phyloP scores from a whole-genome alignment of 2,888 invertebrate genomes.

The Latheticus oryzae region DNA sequence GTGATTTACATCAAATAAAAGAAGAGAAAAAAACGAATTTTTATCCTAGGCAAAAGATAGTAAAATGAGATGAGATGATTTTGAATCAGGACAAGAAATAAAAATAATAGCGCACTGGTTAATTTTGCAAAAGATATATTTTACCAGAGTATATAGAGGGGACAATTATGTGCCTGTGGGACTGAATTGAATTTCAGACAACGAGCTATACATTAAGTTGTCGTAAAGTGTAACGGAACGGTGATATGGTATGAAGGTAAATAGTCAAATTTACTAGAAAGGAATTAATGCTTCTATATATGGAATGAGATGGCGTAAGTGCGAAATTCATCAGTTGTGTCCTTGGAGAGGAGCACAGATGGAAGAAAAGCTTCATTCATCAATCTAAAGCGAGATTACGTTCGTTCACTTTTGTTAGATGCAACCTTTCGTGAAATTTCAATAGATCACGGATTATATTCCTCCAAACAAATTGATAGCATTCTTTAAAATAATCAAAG shows the following conservation, averaged over 20 bases:
- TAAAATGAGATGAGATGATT: too few relatives aligned
- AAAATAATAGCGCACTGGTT: too few relatives aligned
- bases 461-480: too few relatives aligned
- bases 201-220: constrained; percentile 23
- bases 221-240: constrained; percentile 24
- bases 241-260: constrained; percentile 14
- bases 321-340: constrained; percentile 13
- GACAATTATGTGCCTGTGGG: constrained; percentile 14
- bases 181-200: constrained; percentile 20
- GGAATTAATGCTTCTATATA: constrained; percentile 7
- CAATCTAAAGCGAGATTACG: constrained; percentile 18
- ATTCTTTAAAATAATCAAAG: too few relatives aligned
- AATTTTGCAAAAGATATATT: constrained; percentile 13
- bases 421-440: not conserved
- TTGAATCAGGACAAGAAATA: constrained; percentile 14
- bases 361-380: constrained; percentile 9
- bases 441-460: too few relatives aligned
- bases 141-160: not conserved
- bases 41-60: too few relatives aligned
- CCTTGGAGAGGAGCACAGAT: not conserved
- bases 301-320: not conserved
- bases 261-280: constrained; percentile 13
- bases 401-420: constrained; percentile 1
- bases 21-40: too few relatives aligned
- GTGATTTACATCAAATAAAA: too few relatives aligned